Percentiles rank a stretch among this genome's conserved stretches.
These are phyloP conservation scores for Strongylocentrotus purpuratus DNA, from an alignment of 35 echinoderm and acorn worm species.

Conservation along the genomic window DNA sequence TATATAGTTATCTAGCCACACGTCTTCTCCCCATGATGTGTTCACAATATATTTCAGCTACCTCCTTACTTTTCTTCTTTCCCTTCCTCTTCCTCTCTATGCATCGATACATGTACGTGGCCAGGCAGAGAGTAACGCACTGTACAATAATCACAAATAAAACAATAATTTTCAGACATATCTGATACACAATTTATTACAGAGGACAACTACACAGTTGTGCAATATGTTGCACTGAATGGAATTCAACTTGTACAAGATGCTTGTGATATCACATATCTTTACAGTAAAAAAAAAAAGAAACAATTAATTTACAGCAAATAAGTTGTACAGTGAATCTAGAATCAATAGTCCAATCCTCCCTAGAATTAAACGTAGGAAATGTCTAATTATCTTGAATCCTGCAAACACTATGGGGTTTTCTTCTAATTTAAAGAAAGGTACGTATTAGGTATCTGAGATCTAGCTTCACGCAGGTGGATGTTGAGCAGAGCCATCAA, in stretches of 20 bases:
- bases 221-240: neutral
- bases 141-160: neutral
- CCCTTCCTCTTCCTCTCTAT: too few relatives aligned
- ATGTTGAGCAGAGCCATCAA: too few relatives aligned
- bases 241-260: neutral
- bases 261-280: neutral
- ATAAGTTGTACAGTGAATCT: neutral
- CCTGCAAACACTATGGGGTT: neutral
- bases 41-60: neutral
- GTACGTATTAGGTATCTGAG: too few relatives aligned
- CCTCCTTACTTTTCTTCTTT: neutral
- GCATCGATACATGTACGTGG: neutral
- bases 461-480: too few relatives aligned
- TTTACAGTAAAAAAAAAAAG: neutral
- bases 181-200: slow-evolving; percentile 4
- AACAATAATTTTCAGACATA: neutral
- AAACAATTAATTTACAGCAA: neutral
- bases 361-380: neutral
- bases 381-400: neutral
- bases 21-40: neutral
- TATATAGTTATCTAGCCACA: neutral
- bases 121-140: neutral
- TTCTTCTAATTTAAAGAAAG: too few relatives aligned
- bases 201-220: neutral
- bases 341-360: neutral